A percentile compares a stretch with the other conserved stretches of the same genome.
phyloP scores from a whole-genome alignment of 2,797 vertebrate genomes.

The Sebastes taczanowskii region DNA sequence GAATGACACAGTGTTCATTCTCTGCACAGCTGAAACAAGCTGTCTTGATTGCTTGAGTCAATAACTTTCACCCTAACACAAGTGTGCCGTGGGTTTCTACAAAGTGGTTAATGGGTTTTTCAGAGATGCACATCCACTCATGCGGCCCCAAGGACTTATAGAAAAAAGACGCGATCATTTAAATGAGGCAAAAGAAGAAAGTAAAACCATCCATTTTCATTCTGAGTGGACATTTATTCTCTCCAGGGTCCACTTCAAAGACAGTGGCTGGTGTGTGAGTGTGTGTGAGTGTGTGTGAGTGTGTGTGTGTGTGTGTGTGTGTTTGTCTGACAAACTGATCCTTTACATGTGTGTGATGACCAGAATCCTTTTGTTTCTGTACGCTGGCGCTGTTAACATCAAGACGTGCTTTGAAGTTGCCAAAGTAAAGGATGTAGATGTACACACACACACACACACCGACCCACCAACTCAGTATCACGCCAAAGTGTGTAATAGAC shows the following conservation, averaged over 20 bases:
- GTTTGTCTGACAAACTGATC: neutral
- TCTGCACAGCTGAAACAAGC: constrained; percentile 16
- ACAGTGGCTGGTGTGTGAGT: neutral
- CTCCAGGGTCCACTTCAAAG: neutral
- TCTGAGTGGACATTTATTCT: neutral
- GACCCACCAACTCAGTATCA: neutral
- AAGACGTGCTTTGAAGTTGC: neutral
- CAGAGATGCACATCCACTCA: neutral
- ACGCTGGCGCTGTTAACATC: neutral
- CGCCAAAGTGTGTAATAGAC: no score
- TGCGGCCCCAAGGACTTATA: neutral
- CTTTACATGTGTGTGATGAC: neutral
- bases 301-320: neutral
- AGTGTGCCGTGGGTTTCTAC: neutral
- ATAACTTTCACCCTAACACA: constrained; percentile 1
- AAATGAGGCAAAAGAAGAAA: neutral
- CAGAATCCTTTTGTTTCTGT: neutral
- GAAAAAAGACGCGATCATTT: constrained; percentile 6
- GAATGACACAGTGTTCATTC: neutral
- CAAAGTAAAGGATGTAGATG: neutral
- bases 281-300: neutral
- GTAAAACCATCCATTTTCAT: constrained; percentile 5
- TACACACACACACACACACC: neutral
- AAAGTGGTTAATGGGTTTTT: neutral
- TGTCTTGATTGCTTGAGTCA: constrained; percentile 24